Evolutionary conservation across 2,888 invertebrate genomes (phyloP).

Genomic region (Athalia circularis): DNA sequence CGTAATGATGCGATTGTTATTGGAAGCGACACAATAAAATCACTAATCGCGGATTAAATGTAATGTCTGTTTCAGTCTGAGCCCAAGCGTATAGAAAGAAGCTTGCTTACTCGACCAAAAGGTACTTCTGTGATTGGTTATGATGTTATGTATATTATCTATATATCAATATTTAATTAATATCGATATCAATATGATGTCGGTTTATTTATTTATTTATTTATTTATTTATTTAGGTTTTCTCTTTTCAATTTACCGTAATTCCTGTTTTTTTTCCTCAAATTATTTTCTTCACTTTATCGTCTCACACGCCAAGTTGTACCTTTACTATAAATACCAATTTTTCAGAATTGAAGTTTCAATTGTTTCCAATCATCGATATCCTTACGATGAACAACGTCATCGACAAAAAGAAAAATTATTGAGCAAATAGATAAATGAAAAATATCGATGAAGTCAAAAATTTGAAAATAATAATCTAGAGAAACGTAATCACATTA

Average conservation of each 20-base stretch:
- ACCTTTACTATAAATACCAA: neutral
- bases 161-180: conserved; percentile 52
- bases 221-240: neutral
- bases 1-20: neutral
- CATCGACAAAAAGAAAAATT: neutral
- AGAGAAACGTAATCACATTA: too few species aligned
- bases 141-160: conserved; percentile 65
- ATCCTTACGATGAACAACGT: neutral
- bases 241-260: neutral
- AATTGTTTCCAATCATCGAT: neutral
- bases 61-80: conserved; percentile 74
- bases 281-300: neutral
- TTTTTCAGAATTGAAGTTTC: neutral
- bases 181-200: conserved; percentile 50
- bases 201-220: conserved; percentile 6
- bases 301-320: conserved; percentile 32
- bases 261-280: neutral
- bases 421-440: neutral
- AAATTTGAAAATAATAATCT: neutral
- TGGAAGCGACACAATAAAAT: conserved; percentile 41
- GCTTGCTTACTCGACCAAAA: conserved; percentile 73
- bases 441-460: neutral
- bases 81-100: conserved; percentile 73
- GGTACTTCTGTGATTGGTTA: conserved; percentile 74
- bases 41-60: conserved; percentile 70